Conservation (phyloP, 2,888 invertebrate genomes). For the Emesis furor region DNA sequence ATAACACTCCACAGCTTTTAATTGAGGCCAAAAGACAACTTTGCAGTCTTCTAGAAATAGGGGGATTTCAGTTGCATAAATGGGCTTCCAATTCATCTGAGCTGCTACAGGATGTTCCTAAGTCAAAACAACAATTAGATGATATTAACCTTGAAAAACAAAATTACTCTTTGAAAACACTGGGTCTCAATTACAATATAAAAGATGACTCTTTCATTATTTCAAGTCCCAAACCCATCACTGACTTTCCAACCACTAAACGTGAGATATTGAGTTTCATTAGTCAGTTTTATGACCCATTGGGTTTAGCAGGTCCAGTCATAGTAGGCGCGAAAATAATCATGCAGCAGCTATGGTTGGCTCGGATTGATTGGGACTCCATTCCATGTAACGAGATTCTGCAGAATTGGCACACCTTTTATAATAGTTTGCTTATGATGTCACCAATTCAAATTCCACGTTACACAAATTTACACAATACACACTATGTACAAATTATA, state of each 20-base stretch:
- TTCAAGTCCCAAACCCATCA: too few relatives aligned
- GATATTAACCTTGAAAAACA: too few relatives aligned
- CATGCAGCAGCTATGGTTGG: not conserved
- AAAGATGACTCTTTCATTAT: too few relatives aligned
- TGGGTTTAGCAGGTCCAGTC: too few relatives aligned
- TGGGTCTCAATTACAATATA: too few relatives aligned
- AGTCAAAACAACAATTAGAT: too few relatives aligned
- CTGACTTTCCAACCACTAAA: too few relatives aligned
- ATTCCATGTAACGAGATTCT: not conserved
- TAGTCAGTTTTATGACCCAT: too few relatives aligned
- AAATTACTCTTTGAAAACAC: too few relatives aligned
- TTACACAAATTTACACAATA: conserved; percentile 15
- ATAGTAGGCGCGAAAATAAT: too few relatives aligned
- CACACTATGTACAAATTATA: conserved; percentile 43
- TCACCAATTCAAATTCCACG: conserved; percentile 29
- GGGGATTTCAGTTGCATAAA: conserved; percentile 47
- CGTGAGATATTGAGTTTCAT: too few relatives aligned
- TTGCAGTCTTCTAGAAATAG: conserved; percentile 29
- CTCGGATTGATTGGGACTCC: not conserved
- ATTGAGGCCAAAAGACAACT: conserved; percentile 52
- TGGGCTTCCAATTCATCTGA: not conserved
- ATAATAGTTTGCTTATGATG: conserved; percentile 38
- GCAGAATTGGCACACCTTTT: conserved; percentile 45
- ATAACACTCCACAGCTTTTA: conserved; percentile 11
- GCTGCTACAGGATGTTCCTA: not conserved